Evolutionary conservation across 2,113 vertebrate species (phyloP).

Genomic region (Polypterus senegalus): DNA sequence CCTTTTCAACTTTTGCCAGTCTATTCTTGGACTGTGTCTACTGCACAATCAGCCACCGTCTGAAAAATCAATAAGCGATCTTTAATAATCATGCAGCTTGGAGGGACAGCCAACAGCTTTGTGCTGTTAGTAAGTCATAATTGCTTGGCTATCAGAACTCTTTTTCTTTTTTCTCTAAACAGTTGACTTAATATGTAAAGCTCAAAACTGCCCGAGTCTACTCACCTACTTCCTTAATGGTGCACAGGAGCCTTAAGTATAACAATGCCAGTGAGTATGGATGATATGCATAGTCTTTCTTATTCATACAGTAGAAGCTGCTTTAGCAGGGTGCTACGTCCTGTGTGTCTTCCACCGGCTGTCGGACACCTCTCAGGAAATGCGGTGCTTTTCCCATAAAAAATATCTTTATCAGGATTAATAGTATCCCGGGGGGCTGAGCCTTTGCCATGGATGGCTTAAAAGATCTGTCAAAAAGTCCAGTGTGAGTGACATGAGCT

Average conservation of each 20-base stretch:
- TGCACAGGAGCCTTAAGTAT: background rate
- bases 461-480: constrained; percentile 11
- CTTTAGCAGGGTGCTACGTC: background rate
- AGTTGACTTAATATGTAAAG: constrained; percentile 1
- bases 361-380: constrained; percentile 1
- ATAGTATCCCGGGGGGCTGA: constrained; percentile 10
- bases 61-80: no score
- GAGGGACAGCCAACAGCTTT: no score
- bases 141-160: no score
- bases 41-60: no score
- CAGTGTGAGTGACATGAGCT: constrained; percentile 2
- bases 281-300: background rate
- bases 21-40: no score
- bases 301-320: background rate
- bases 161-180: background rate
- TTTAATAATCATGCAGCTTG: no score
- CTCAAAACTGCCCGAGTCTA: background rate
- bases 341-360: background rate
- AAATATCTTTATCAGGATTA: constrained; percentile 19
- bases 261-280: background rate
- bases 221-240: background rate
- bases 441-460: constrained; percentile 4
- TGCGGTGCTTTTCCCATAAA: constrained; percentile 12
- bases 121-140: no score
- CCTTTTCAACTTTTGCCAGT: no score